Conservation (phyloP, 30 jellyfish, hydroid and myxozoan species). For the Nemopilema nomurai region DNA sequence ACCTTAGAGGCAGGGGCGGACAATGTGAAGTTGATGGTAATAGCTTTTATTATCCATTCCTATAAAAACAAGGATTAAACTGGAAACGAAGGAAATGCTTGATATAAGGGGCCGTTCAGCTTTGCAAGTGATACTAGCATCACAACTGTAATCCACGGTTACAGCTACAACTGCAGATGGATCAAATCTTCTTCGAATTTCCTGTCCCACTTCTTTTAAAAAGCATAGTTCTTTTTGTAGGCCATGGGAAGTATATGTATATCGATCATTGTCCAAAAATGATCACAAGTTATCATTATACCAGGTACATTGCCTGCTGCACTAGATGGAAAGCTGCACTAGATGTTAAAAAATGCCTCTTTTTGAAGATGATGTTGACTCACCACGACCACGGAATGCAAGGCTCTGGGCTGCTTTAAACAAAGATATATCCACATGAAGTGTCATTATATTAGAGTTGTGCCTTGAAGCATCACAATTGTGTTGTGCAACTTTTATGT, state of each 20-base stretch:
- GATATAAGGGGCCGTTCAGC: neutral
- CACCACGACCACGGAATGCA: slow-evolving; percentile 11
- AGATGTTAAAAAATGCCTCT: slow-evolving; percentile 37
- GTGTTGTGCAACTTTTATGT: slow-evolving; percentile 10
- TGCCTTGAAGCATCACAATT: slow-evolving; percentile 13
- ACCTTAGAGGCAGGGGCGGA: too few species aligned
- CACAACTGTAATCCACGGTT: slow-evolving; percentile 45
- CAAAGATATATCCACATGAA: neutral
- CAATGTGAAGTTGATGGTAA: too few species aligned
- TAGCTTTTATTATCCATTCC: too few species aligned
- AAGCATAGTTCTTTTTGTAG: slow-evolving; percentile 14
- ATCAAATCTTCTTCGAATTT: slow-evolving; percentile 14
- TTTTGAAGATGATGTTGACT: slow-evolving; percentile 21
- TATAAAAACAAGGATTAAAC: neutral
- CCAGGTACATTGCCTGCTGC: neutral
- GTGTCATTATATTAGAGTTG: neutral
- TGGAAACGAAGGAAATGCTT: neutral
- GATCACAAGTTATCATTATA: slow-evolving; percentile 2
- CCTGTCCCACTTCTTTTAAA: slow-evolving; percentile 24
- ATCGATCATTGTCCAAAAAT: neutral
- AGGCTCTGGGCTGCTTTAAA: neutral
- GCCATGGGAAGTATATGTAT: slow-evolving; percentile 16
- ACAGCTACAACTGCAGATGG: slow-evolving; percentile 1
- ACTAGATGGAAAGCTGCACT: too few species aligned
- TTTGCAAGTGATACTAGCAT: slow-evolving; percentile 4